Percentiles rank a stretch among this genome's conserved stretches.
Conservation (phyloP, 2,797 vertebrate species). For the Rhadinocentrus ornatus region DNA sequence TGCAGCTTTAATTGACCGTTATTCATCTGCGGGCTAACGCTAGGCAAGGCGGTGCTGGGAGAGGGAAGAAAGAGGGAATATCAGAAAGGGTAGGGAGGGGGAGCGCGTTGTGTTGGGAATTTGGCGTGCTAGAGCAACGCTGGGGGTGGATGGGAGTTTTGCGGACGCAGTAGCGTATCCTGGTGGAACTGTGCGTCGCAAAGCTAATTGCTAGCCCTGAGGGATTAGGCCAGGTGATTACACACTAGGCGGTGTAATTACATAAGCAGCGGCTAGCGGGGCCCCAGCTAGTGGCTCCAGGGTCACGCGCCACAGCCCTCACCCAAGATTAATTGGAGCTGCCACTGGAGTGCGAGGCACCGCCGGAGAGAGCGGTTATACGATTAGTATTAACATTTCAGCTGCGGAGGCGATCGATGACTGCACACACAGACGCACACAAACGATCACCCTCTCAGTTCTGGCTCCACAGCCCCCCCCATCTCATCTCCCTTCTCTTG, state of each 20-base stretch:
- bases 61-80: conserved; percentile 62
- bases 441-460: conserved; percentile 12
- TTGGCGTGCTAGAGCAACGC: conserved; percentile 61
- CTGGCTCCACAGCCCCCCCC: conserved; percentile 4
- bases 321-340: conserved; percentile 98
- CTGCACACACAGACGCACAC: conserved; percentile 54
- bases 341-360: conserved; percentile 91
- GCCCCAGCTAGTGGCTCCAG: conserved; percentile 88
- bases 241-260: conserved; percentile 98
- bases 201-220: conserved; percentile 94
- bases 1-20: conserved; percentile 97
- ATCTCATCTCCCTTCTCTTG: conserved; percentile 48
- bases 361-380: conserved; percentile 91
- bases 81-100: conserved; percentile 22
- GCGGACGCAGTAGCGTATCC: conserved; percentile 76
- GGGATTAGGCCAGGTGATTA: conserved; percentile 99
- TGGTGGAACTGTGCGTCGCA: conserved; percentile 80
- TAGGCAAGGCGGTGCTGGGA: conserved; percentile 64
- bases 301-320: conserved; percentile 90
- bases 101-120: conserved; percentile 28
- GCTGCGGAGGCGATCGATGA: conserved; percentile 89
- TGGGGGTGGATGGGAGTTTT: conserved; percentile 83
- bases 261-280: conserved; percentile 94
- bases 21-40: conserved; percentile 90
- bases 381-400: conserved; percentile 98